A percentile compares a stretch with the other conserved stretches of the same genome.
These are phyloP conservation scores for Aphelinus certus DNA, from an alignment of 1,140 invertebrate genomes.

Conservation along the genomic window DNA sequence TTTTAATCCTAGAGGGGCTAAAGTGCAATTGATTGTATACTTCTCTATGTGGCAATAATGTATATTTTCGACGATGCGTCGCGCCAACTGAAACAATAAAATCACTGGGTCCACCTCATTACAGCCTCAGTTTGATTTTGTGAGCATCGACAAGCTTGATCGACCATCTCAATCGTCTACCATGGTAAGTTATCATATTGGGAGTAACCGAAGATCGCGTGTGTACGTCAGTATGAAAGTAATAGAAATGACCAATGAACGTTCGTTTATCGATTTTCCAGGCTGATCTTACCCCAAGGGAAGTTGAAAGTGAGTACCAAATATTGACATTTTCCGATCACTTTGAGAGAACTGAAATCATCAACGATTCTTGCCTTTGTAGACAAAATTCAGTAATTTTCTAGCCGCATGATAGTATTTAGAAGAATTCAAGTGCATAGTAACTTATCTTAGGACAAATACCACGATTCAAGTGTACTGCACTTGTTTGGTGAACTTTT, in stretches of 20 bases:
- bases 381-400: too few species aligned
- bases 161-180: too few species aligned
- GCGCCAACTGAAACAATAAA: constrained; percentile 80
- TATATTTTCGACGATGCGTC: constrained; percentile 33
- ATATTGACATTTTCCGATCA: too few species aligned
- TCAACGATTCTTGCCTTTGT: constrained; percentile 9
- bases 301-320: constrained; percentile 78
- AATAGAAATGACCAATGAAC: constrained; percentile 67
- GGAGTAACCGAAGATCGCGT: constrained; percentile 62
- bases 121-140: constrained; percentile 76
- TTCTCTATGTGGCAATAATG: too few species aligned
- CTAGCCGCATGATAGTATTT: constrained; percentile 32
- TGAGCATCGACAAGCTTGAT: constrained; percentile 60
- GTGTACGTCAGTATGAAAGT: constrained; percentile 63
- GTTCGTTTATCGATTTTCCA: constrained; percentile 61
- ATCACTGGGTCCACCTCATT: constrained; percentile 73
- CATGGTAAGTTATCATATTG: too few species aligned
- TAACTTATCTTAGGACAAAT: constrained; percentile 46
- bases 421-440: constrained; percentile 30
- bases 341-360: too few species aligned
- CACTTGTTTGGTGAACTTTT: constrained; percentile 59
- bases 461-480: constrained; percentile 57
- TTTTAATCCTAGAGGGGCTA: too few species aligned
- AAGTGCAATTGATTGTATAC: too few species aligned
- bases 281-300: constrained; percentile 77